These are phyloP conservation scores for Caenorhabditis sp. DNA, from an alignment of 2,888 invertebrate species.

Conservation along the genomic window DNA sequence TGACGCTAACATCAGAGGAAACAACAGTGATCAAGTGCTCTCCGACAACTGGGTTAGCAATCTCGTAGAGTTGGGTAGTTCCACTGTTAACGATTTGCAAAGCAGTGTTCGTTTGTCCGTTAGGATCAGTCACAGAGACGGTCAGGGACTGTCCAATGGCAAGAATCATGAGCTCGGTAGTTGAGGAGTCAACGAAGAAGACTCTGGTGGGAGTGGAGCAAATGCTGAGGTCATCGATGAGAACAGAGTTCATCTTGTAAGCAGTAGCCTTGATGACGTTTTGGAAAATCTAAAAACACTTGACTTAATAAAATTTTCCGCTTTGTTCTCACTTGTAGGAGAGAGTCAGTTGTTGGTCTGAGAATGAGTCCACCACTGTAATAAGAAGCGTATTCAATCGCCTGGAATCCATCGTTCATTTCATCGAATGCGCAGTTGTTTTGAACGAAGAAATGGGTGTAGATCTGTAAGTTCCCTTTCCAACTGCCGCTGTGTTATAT, in stretches of 20 bases:
- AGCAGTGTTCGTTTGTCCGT: slow-evolving; percentile 51
- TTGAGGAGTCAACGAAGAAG: slow-evolving; percentile 67
- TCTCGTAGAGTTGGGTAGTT: slow-evolving; percentile 49
- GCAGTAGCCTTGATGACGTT: slow-evolving; percentile 60
- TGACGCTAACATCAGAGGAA: slow-evolving; percentile 3
- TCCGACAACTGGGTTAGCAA: slow-evolving; percentile 56
- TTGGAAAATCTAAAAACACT: slow-evolving; percentile 55
- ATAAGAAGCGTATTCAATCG: slow-evolving; percentile 57
- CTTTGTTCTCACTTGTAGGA: slow-evolving; percentile 25
- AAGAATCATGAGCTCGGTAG: slow-evolving; percentile 63
- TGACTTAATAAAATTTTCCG: too few species aligned
- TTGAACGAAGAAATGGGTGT: slow-evolving; percentile 60
- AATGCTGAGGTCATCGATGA: slow-evolving; percentile 55
- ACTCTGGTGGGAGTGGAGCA: slow-evolving; percentile 56
- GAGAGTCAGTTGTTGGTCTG: slow-evolving; percentile 11
- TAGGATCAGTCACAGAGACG: slow-evolving; percentile 66
- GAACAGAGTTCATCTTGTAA: slow-evolving; percentile 65
- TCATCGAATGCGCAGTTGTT: slow-evolving; percentile 58
- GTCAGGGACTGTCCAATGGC: slow-evolving; percentile 65
- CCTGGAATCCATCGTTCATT: slow-evolving; percentile 62
- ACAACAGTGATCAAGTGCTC: slow-evolving; percentile 62
- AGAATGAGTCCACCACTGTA: slow-evolving; percentile 66
- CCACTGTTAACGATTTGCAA: slow-evolving; percentile 29
- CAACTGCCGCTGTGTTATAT: too few species aligned
- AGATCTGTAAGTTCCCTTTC: slow-evolving; percentile 55